These are phyloP conservation scores for Apis florea DNA, from an alignment of 1,140 invertebrate species.

Conservation along the genomic window DNA sequence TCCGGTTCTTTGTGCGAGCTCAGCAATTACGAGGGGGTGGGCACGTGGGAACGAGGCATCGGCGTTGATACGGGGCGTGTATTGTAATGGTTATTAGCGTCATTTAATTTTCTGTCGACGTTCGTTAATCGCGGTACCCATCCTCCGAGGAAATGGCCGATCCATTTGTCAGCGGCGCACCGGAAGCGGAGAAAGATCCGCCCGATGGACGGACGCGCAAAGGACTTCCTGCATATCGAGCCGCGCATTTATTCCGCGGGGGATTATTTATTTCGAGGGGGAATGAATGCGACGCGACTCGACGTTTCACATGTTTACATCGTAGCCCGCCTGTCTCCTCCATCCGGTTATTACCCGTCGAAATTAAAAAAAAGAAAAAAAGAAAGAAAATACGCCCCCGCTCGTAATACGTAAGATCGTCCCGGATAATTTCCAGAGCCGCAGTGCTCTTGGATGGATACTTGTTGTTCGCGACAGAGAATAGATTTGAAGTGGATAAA, in stretches of 20 bases:
- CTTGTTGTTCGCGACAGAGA: no score
- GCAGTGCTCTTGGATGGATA: no score
- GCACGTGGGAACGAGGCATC: constrained; percentile 47
- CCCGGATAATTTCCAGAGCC: no score
- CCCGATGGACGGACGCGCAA: constrained; percentile 63
- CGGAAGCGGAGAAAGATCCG: constrained; percentile 58
- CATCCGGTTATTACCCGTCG: constrained; percentile 1
- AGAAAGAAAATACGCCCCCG: neutral
- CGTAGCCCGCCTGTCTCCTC: neutral
- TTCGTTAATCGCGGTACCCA: constrained; percentile 55
- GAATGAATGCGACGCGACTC: no score
- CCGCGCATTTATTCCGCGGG: constrained; percentile 8
- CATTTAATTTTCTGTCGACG: constrained; percentile 66
- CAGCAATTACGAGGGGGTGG: constrained; percentile 28
- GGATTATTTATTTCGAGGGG: constrained; percentile 27
- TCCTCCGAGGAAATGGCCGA: constrained; percentile 61
- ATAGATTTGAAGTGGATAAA: no score
- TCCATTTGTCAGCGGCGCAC: constrained; percentile 63
- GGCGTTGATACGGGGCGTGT: constrained; percentile 33
- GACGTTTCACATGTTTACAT: neutral
- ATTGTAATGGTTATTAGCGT: constrained; percentile 66
- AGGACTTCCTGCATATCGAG: constrained; percentile 59
- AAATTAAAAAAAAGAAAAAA: neutral
- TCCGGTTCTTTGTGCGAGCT: constrained; percentile 43
- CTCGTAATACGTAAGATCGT: no score